Evolutionary conservation across 1,140 invertebrate species (phyloP).

Genomic region (Euschistus heros): DNA sequence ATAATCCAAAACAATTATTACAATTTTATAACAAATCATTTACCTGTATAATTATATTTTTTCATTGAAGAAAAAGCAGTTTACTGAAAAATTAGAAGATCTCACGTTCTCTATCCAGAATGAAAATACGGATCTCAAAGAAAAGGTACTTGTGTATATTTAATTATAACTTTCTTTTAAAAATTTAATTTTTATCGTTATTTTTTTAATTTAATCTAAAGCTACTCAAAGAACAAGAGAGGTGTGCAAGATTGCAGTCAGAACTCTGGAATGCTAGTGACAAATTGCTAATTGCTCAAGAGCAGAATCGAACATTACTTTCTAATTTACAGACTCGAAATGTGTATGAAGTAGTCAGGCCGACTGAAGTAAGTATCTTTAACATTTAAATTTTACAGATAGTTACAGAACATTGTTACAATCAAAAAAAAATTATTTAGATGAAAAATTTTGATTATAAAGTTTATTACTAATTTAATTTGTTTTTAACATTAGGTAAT

Average conservation of each 20-base stretch:
- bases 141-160: neutral
- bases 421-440: too few species aligned
- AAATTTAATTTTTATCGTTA: neutral
- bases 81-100: constrained; percentile 7
- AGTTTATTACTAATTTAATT: too few species aligned
- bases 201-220: neutral
- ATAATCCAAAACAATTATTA: neutral
- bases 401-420: too few species aligned
- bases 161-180: neutral
- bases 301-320: constrained; percentile 20
- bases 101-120: neutral
- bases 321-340: constrained; percentile 6
- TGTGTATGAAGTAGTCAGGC: neutral
- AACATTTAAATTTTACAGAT: neutral
- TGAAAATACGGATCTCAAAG: constrained; percentile 13
- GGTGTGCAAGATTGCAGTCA: constrained; percentile 4
- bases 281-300: constrained; percentile 28
- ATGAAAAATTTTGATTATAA: too few species aligned
- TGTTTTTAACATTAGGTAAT: too few species aligned
- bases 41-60: neutral
- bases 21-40: neutral
- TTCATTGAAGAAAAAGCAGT: neutral
- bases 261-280: constrained; percentile 29
- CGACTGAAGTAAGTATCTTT: neutral
- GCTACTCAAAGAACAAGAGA: constrained; percentile 2